Percentiles rank a stretch among this genome's conserved stretches.
These are phyloP conservation scores for Sphaeridia pumilis DNA, from an alignment of 2,888 invertebrate genomes.

Conservation along the genomic window DNA sequence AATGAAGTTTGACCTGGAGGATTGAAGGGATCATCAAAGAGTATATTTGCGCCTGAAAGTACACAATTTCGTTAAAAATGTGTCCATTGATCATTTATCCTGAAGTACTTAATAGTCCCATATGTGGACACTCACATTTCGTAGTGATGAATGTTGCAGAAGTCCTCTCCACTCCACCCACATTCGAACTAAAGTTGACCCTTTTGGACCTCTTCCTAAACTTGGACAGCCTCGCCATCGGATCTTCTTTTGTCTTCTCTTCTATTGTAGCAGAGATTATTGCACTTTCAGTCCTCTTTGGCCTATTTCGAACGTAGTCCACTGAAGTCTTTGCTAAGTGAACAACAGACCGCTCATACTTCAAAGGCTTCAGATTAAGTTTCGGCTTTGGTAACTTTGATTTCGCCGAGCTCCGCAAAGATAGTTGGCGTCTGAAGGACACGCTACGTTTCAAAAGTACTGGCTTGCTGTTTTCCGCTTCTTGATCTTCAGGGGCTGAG, in stretches of 20 bases:
- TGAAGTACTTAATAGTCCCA: background rate
- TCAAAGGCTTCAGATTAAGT: background rate
- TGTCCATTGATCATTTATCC: background rate
- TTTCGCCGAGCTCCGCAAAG: conserved; percentile 7
- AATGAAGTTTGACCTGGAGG: conserved; percentile 20
- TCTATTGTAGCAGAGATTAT: background rate
- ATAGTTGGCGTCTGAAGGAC: conserved; percentile 19
- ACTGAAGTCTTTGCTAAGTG: conserved; percentile 26
- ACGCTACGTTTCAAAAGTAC: conserved; percentile 8
- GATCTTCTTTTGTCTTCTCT: background rate
- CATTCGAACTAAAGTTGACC: conserved; percentile 4
- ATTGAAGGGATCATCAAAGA: conserved; percentile 35
- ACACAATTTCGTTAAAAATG: background rate
- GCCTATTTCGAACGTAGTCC: conserved; percentile 19
- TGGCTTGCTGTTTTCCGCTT: background rate
- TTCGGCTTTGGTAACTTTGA: conserved; percentile 3
- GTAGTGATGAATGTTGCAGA: conserved; percentile 1
- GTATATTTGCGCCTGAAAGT: conserved; percentile 21
- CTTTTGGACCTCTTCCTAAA: conserved; percentile 4
- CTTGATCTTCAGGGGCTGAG: conserved; percentile 10
- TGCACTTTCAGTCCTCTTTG: background rate
- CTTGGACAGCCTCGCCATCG: conserved; percentile 10
- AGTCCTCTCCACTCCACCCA: background rate
- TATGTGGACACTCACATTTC: conserved; percentile 4
- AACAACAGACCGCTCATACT: conserved; percentile 19